Evolutionary conservation across 1,140 invertebrate genomes (phyloP).

Genomic region (Venustaconcha ellipsiformis): DNA sequence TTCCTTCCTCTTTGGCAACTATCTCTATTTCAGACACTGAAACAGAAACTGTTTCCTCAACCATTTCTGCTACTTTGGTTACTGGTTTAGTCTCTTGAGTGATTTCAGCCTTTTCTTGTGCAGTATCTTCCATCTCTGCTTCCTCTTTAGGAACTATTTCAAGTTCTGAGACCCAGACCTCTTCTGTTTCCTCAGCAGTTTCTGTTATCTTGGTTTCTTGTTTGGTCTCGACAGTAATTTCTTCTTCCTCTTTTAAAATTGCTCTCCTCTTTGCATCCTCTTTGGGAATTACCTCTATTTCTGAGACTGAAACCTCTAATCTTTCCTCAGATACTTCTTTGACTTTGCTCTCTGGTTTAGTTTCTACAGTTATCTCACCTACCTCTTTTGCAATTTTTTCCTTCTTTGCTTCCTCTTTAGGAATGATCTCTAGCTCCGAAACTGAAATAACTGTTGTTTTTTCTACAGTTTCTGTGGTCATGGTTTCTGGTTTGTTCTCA

Average conservation of each 20-base stretch:
- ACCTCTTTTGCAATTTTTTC: slow-evolving; percentile 8
- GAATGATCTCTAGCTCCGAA: neutral
- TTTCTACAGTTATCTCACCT: neutral
- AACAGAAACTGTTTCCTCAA: neutral
- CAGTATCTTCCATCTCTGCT: neutral
- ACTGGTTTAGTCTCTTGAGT: neutral
- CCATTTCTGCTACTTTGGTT: neutral
- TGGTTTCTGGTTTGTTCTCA: slow-evolving; percentile 2
- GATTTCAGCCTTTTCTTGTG: neutral
- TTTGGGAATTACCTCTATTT: too few relatives aligned
- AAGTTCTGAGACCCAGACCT: slow-evolving; percentile 5
- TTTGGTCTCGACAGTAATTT: too few relatives aligned
- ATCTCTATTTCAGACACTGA: neutral
- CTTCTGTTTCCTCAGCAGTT: slow-evolving; percentile 5
- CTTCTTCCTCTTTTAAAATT: too few relatives aligned
- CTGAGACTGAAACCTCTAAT: neutral
- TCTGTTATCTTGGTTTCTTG: slow-evolving; percentile 1
- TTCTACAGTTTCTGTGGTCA: slow-evolving; percentile 9
- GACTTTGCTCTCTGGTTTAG: slow-evolving; percentile 10
- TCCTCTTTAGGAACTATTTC: neutral
- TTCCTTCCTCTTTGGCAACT: neutral
- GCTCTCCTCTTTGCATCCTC: too few relatives aligned
- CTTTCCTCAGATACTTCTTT: slow-evolving; percentile 2
- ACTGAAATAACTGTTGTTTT: neutral
- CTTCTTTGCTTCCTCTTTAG: neutral